Conservation (phyloP, 2,113 vertebrate species). For the Actenoides hombroni region DNA sequence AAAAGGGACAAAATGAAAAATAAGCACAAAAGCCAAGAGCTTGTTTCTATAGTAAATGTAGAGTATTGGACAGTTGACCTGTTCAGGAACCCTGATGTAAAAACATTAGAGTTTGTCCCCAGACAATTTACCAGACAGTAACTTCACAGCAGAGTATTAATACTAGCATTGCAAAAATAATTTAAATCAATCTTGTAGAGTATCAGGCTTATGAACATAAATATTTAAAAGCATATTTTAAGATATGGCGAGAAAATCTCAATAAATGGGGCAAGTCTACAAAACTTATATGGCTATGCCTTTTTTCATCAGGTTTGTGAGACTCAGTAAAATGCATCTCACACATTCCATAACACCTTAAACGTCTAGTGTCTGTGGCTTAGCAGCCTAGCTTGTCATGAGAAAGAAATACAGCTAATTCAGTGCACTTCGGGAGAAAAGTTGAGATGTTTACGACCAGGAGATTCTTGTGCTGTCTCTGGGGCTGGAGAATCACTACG, state of each 20-base stretch:
- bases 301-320: slow-evolving; percentile 25
- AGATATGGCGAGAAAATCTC: neutral
- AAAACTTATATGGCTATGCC: slow-evolving; percentile 18
- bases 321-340: neutral
- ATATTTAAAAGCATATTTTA: neutral
- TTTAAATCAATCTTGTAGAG: neutral
- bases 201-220: neutral
- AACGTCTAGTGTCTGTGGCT: neutral
- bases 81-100: neutral
- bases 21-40: neutral
- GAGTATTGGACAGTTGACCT: neutral
- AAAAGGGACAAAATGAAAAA: neutral
- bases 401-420: too few relatives aligned
- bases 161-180: neutral
- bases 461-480: too few relatives aligned
- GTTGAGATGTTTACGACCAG: too few relatives aligned
- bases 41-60: neutral
- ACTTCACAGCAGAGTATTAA: neutral
- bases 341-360: slow-evolving; percentile 1
- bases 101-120: neutral
- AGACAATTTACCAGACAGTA: neutral
- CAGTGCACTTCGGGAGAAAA: too few relatives aligned
- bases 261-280: neutral
- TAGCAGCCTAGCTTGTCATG: too few relatives aligned
- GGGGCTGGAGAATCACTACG: too few relatives aligned